Percentiles rank a stretch among this genome's conserved stretches.
Evolutionary conservation across 2,113 vertebrate genomes (phyloP).

Genomic region (Indicator maculatus): DNA sequence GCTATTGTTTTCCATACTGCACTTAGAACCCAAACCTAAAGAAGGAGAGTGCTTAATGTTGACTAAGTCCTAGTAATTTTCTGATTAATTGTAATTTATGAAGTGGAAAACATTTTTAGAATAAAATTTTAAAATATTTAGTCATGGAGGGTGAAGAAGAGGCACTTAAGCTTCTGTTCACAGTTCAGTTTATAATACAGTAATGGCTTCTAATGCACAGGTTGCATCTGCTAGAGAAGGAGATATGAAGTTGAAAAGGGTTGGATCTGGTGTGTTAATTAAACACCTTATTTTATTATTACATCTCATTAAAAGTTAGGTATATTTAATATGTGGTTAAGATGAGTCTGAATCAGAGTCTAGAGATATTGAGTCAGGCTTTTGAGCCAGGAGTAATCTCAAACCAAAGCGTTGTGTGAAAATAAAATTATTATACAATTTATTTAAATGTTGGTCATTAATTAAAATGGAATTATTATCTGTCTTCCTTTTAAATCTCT

Average conservation of each 20-base stretch:
- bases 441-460: neutral
- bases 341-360: neutral
- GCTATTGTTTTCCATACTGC: neutral
- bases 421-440: neutral
- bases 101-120: neutral
- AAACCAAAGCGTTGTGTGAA: neutral
- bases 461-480: neutral
- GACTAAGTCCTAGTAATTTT: neutral
- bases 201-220: neutral
- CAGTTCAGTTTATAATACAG: neutral
- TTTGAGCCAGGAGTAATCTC: neutral
- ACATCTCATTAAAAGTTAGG: neutral
- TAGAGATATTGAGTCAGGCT: neutral
- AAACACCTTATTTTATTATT: neutral
- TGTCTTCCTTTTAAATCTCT: neutral
- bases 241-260: neutral
- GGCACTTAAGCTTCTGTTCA: neutral
- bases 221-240: neutral
- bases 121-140: neutral
- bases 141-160: neutral
- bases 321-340: neutral
- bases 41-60: neutral
- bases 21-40: neutral
- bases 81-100: neutral
- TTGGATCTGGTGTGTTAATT: neutral